Percentiles rank a stretch among this genome's conserved stretches.
These are phyloP conservation scores for Philotrypesis tridentata DNA, from an alignment of 1,140 invertebrate species.

Conservation along the genomic window DNA sequence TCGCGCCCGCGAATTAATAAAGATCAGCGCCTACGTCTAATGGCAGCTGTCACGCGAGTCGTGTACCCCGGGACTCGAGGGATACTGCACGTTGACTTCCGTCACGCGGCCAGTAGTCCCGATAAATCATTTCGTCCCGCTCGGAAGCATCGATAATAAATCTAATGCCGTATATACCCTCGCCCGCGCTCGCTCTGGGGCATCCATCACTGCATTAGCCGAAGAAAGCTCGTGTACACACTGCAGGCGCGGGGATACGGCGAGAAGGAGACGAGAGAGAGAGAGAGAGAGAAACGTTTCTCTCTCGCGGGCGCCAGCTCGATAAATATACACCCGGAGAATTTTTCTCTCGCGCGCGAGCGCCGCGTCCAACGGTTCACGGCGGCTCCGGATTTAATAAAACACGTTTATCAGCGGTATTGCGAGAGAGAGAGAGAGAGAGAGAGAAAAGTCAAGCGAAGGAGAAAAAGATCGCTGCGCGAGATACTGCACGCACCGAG, in stretches of 20 bases:
- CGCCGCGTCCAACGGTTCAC: no score
- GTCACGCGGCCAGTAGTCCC: not conserved
- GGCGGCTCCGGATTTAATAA: not conserved
- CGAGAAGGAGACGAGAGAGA: no score
- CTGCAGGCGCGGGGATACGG: no score
- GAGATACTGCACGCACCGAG: no score
- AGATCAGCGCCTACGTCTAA: not conserved
- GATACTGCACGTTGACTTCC: no score
- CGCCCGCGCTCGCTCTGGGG: slow-evolving; percentile 44
- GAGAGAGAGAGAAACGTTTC: slow-evolving; percentile 25
- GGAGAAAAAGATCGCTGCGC: not conserved
- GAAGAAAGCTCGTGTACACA: slow-evolving; percentile 11
- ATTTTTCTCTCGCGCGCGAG: no score
- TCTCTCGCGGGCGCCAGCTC: no score
- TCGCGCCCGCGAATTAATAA: not conserved
- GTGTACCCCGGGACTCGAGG: not conserved
- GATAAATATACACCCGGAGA: no score
- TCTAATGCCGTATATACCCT: not conserved
- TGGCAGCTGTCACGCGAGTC: not conserved
- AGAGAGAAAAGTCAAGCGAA: not conserved
- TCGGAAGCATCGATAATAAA: not conserved
- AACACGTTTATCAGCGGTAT: not conserved
- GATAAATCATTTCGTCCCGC: slow-evolving; percentile 1
- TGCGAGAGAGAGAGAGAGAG: no score
- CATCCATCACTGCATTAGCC: slow-evolving; percentile 46